Conservation (phyloP, 2,113 vertebrate species). For the Neolamprologus sp. region DNA sequence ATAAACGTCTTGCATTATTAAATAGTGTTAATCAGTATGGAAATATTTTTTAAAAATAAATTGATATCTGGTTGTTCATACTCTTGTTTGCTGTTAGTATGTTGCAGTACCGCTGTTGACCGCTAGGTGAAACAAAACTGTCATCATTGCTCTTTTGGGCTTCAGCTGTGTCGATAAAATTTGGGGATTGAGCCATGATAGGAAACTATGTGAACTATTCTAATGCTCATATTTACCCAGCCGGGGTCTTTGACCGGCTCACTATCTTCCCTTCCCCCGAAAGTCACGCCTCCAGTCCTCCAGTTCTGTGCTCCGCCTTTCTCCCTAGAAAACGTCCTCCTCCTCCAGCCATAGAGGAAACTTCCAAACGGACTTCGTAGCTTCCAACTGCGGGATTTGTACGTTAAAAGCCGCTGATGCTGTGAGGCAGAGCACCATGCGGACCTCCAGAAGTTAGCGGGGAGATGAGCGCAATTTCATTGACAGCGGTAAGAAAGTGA, state of each 20-base stretch:
- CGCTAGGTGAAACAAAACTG: background rate
- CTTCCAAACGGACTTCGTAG: background rate
- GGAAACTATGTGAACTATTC: background rate
- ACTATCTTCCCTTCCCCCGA: background rate
- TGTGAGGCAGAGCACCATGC: background rate
- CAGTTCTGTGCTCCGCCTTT: slow-evolving; percentile 20
- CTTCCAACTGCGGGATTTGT: background rate
- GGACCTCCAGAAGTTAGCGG: background rate
- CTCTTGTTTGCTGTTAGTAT: background rate
- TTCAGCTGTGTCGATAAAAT: background rate
- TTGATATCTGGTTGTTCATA: background rate
- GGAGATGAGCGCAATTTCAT: slow-evolving; percentile 10
- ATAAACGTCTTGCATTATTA: background rate
- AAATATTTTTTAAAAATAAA: background rate
- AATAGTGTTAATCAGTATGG: background rate
- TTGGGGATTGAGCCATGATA: background rate
- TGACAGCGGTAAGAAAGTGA: slow-evolving; percentile 29
- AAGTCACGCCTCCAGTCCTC: background rate
- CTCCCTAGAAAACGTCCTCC: background rate
- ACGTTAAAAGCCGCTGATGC: background rate
- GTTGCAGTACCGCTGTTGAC: background rate
- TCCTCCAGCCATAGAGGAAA: slow-evolving; percentile 2
- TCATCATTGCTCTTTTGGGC: background rate
- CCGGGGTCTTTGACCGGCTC: background rate
- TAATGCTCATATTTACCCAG: background rate